Evolutionary conservation across 2,797 vertebrate species (phyloP), one percentile per base, ranked within the genome.

Genomic region (Gallinago nigripennis): DNA sequence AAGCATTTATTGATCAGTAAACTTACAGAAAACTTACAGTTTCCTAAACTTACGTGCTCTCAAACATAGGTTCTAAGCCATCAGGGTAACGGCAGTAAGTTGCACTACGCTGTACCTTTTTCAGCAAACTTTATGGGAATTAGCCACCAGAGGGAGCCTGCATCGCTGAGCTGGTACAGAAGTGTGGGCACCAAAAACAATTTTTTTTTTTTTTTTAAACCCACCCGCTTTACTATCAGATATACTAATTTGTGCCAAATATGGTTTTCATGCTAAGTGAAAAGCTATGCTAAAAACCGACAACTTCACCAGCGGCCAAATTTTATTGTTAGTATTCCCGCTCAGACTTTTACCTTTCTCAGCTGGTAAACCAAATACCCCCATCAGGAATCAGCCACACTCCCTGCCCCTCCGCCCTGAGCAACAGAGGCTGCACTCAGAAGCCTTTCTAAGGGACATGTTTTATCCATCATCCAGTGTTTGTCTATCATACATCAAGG

Each of bases 71-170:
- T 37, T 45, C 37, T 46, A 48, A 33, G n/a, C 58, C 61, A 14
- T 18, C 39, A 14, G 1, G 9, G 16, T 72, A 57, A 8, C 5
- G 51, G 25, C 16, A 8, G 13, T 1, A 3, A 27, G 3, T 2
- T 19, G 16, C 31, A 45, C 12, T 3, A 8, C 28, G 3, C 2
- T 0, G 24, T 72, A 33, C 5, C 9, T 37, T 57, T 60, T 17
- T 48, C 0, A 0, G 2, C 19, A 6, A 48, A 65, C 19, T 5
- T 64, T n/a, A 31, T 14, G 23, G 13, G 27, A 77, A 51, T 1
- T 4, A 64, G 31, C 94, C 95, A 78, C 78, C 82, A 96, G 96
- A 96, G 94, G 94, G 96, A 93, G 95, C 50, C 45, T 57, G 33
- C 10, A 57, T 16, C 60, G 57, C 45, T 80, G 57, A 5, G 6